Conservation (phyloP, 2,797 vertebrate genomes). For the Ambastaia sidthimunki region DNA sequence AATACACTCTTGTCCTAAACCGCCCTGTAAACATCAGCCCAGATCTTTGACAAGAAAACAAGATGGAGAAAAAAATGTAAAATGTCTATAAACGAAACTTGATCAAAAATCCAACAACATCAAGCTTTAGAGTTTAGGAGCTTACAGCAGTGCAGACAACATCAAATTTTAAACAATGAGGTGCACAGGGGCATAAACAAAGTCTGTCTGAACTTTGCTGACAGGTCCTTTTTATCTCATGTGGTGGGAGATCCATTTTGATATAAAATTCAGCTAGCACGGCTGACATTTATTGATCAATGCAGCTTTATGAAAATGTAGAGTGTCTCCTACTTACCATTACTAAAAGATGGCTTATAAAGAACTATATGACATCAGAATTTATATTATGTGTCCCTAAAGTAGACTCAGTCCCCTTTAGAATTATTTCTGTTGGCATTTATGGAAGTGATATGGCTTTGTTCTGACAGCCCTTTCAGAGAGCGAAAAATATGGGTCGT, state of each 20-base stretch:
- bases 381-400: constrained; percentile 6
- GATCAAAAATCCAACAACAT: constrained; percentile 20
- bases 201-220: constrained; percentile 54
- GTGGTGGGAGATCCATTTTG: constrained; percentile 56
- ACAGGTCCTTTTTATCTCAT: constrained; percentile 47
- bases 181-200: background rate
- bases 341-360: constrained; percentile 62
- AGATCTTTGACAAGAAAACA: constrained; percentile 27
- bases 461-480: background rate
- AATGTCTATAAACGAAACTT: background rate
- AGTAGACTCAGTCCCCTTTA: background rate
- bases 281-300: constrained; percentile 64
- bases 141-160: constrained; percentile 13
- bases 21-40: background rate
- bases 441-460: background rate
- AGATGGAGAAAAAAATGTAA: background rate
- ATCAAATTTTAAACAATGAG: constrained; percentile 38
- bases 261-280: constrained; percentile 57
- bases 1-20: background rate
- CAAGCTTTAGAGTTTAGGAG: background rate
- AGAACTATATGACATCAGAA: constrained; percentile 51
- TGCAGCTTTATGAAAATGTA: constrained; percentile 63
- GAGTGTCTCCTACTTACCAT: constrained; percentile 53
- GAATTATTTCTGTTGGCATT: background rate
- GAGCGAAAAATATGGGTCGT: background rate